These are phyloP conservation scores for Phortica variegata DNA, from an alignment of 1,140 invertebrate genomes.

Conservation along the genomic window DNA sequence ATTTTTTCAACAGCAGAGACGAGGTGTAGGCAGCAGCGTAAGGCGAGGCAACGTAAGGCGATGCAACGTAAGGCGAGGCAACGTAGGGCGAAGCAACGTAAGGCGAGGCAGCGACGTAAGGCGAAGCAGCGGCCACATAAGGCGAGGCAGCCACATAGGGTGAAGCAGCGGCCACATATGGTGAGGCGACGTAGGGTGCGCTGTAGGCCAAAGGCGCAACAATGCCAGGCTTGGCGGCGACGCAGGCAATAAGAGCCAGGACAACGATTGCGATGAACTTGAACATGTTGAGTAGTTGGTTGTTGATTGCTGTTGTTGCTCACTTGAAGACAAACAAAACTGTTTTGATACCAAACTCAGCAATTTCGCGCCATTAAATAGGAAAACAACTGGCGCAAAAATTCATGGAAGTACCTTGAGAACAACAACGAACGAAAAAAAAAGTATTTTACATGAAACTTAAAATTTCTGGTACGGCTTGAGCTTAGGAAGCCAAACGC, in stretches of 20 bases:
- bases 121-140: conserved; percentile 21
- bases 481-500: no score
- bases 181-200: conserved; percentile 19
- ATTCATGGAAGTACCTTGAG: no score
- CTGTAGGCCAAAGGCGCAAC: conserved; percentile 48
- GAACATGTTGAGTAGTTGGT: conserved; percentile 39
- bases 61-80: conserved; percentile 35
- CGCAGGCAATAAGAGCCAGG: conserved; percentile 40
- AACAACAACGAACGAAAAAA: no score
- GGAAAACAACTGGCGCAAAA: no score
- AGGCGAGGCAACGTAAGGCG: conserved; percentile 36
- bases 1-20: conserved; percentile 42
- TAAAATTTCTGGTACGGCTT: no score
- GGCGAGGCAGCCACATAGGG: conserved; percentile 31
- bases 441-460: no score
- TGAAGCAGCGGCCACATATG: conserved; percentile 24
- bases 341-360: conserved; percentile 49
- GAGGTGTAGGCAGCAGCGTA: conserved; percentile 37
- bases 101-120: conserved; percentile 29
- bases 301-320: conserved; percentile 19
- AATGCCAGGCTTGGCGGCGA: conserved; percentile 44
- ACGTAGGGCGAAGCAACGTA: conserved; percentile 27
- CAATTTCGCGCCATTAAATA: neutral
- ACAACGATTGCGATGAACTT: conserved; percentile 41
- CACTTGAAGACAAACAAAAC: conserved; percentile 23